phyloP scores from a whole-genome alignment of 2,888 invertebrate genomes.

The Melinaea menophilus region DNA sequence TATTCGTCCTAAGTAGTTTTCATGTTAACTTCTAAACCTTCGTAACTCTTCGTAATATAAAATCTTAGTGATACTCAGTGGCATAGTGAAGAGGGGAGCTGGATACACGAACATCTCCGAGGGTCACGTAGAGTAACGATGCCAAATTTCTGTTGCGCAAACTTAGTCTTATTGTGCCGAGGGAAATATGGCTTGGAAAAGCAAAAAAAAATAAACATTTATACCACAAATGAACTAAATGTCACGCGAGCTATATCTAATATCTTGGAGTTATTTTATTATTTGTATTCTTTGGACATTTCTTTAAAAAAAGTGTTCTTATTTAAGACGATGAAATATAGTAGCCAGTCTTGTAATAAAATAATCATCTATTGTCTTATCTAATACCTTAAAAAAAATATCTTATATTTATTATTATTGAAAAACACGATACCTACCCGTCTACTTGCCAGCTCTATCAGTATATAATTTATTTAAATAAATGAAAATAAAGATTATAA shows the following conservation, averaged over 20 bases:
- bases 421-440: no score
- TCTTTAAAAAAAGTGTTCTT: background rate
- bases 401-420: no score
- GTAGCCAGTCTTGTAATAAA: no score
- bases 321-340: background rate
- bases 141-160: conserved; percentile 64
- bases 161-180: conserved; percentile 59
- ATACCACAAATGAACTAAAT: conserved; percentile 30
- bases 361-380: no score
- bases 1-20: background rate
- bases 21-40: conserved; percentile 24
- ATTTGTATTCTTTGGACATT: background rate
- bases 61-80: conserved; percentile 63
- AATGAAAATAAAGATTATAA: no score
- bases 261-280: background rate
- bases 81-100: conserved; percentile 59
- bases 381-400: no score
- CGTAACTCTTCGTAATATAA: conserved; percentile 43
- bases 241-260: background rate
- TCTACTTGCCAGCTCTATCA: no score
- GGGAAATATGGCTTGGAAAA: conserved; percentile 53
- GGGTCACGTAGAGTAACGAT: conserved; percentile 68
- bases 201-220: conserved; percentile 51
- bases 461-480: no score
- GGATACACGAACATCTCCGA: conserved; percentile 65